Evolutionary conservation across 2,113 vertebrate genomes (phyloP), one percentile per base, ranked within the genome.

Genomic region (Uria aalge): DNA sequence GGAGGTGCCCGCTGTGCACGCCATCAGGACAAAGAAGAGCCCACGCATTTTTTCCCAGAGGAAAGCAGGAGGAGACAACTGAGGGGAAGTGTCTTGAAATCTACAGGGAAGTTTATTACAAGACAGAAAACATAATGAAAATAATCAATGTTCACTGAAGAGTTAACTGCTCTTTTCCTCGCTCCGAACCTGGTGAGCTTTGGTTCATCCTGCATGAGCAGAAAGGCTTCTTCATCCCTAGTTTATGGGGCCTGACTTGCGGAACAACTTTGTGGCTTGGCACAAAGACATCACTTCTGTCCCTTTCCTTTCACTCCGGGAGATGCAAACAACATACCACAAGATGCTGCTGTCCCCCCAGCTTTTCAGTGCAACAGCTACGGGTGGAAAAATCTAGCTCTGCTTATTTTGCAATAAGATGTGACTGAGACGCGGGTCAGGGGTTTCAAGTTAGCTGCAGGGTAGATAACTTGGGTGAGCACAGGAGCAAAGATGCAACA

Each of bases 331-430:
- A 66, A 69, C 67, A 67, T 13, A 50, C 92, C 88, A 95, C 94
- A 92, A 94, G 94, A 93, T 95, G 89, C 74, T 96, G 92, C 92
- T 92, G n/a, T 92, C 89, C 84, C 30, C 77, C 63, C 8, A 3
- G 59, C 63, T 91, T 94, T 86, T 53, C 41, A 50, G 40, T 68
- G 55, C 26, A 77, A 55, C 14, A 69, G 8, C 64, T 69, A 57
- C 0, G 0, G 11, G 11, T 41, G 45, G 57, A 66, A 88, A 79
- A 62, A 57, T 26, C 32, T 7, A 57, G 22, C 67, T 76, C 32
- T 41, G 38, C 41, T 69, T 53, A 45, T 85, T 90, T 83, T 67
- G 53, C 85, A 85, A 2, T 38, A 26, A 53, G 30, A 40, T 62
- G 21, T 36, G 53, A 41, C 48, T 15, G 24, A 85, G 32, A 45